These are phyloP conservation scores for Bilobella aurantiaca DNA, from an alignment of 1,140 invertebrate species.

Conservation along the genomic window DNA sequence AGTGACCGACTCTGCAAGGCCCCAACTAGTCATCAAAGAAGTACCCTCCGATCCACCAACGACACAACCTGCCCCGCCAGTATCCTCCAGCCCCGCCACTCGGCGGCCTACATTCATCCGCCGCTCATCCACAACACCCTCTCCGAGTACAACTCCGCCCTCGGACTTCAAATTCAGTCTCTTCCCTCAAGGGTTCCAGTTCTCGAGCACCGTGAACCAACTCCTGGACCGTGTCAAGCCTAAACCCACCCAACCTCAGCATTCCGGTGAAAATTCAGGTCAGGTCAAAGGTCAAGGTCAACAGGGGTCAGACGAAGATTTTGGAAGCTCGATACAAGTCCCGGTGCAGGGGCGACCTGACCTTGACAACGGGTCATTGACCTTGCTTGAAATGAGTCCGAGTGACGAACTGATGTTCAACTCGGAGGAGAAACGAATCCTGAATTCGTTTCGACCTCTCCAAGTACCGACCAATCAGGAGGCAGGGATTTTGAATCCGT, in stretches of 20 bases:
- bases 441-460: conserved; percentile 30
- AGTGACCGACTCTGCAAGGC: background rate
- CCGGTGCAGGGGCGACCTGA: too few relatives aligned
- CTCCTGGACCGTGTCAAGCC: background rate
- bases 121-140: background rate
- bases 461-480: too few relatives aligned
- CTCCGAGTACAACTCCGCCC: background rate
- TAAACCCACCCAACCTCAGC: background rate
- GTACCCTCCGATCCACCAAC: conserved; percentile 12
- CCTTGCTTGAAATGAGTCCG: too few relatives aligned
- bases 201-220: conserved; percentile 22
- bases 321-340: too few relatives aligned
- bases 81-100: background rate
- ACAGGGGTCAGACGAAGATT: background rate
- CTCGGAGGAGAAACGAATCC: too few relatives aligned
- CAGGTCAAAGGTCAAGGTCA: background rate
- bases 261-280: background rate
- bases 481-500: too few relatives aligned
- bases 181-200: conserved; percentile 5
- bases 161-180: background rate
- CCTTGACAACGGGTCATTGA: too few relatives aligned
- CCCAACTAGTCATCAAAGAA: conserved; percentile 32
- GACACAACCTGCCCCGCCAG: background rate
- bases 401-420: too few relatives aligned
- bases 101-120: conserved; percentile 4